Evolutionary conservation across 2,888 invertebrate genomes (phyloP).

Genomic region (Octodonta nipae): DNA sequence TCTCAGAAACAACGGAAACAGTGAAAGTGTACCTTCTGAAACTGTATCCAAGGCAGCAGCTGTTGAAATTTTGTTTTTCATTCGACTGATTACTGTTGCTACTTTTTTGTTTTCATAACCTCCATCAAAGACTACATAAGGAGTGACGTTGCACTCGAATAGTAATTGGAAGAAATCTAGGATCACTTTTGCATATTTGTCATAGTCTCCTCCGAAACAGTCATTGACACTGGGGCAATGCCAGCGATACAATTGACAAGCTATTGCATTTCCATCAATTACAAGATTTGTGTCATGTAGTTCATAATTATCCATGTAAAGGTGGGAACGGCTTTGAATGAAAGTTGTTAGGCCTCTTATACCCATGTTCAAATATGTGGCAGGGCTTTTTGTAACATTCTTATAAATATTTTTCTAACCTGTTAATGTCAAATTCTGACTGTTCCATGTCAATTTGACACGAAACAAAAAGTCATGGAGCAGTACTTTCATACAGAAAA

Average conservation of each 20-base stretch:
- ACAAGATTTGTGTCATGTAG: constrained; percentile 57
- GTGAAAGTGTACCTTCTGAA: constrained; percentile 47
- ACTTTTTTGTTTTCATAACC: constrained; percentile 41
- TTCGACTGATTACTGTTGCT: constrained; percentile 19
- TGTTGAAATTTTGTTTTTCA: constrained; percentile 20
- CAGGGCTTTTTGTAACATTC: no score
- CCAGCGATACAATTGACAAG: constrained; percentile 53
- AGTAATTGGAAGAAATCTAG: constrained; percentile 56
- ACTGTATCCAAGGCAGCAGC: constrained; percentile 41
- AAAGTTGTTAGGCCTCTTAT: constrained; percentile 74
- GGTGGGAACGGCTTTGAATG: constrained; percentile 50
- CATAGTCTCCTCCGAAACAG: constrained; percentile 78
- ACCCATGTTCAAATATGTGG: no score
- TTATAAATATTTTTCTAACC: no score
- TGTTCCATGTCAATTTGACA: no score
- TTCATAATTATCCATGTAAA: constrained; percentile 48
- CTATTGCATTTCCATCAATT: constrained; percentile 69
- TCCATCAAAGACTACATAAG: constrained; percentile 66
- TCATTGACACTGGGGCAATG: constrained; percentile 40
- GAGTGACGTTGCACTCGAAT: constrained; percentile 53
- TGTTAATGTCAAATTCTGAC: no score
- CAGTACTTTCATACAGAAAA: no score
- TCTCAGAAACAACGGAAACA: constrained; percentile 51
- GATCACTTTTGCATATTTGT: constrained; percentile 53
- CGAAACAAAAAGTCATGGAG: no score